phyloP scores from a whole-genome alignment of 2,113 vertebrate genomes.

The Zapornia atra region DNA sequence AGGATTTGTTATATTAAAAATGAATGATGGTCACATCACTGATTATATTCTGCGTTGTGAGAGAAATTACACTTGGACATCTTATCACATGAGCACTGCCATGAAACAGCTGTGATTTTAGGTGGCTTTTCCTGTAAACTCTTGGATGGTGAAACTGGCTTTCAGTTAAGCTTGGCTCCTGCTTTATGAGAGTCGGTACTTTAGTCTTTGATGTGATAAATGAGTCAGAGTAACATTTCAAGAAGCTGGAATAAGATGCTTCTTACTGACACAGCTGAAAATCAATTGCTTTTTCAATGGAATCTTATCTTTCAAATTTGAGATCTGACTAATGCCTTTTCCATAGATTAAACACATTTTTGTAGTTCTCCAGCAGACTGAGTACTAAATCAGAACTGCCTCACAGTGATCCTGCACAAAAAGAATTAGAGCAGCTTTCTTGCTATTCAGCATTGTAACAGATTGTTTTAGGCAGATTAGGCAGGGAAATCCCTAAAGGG shows the following conservation, averaged over 20 bases:
- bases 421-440: slow-evolving; percentile 42
- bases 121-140: neutral
- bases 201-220: neutral
- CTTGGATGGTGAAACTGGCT: neutral
- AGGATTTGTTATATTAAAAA: neutral
- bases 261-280: slow-evolving; percentile 23
- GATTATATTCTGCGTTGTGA: neutral
- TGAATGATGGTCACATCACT: neutral
- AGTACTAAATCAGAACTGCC: slow-evolving; percentile 8
- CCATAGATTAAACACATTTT: neutral
- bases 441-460: slow-evolving; percentile 43
- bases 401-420: neutral
- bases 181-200: neutral
- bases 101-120: neutral
- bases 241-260: neutral
- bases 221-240: neutral
- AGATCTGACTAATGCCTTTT: slow-evolving; percentile 1
- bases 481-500: slow-evolving; percentile 14
- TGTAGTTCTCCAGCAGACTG: neutral
- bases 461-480: slow-evolving; percentile 62
- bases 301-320: neutral
- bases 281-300: neutral
- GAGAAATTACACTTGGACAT: neutral
- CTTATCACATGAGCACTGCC: neutral
- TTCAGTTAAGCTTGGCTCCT: neutral